A percentile compares a stretch with the other conserved stretches of the same genome.
phyloP scores from a whole-genome alignment of 1,140 invertebrate species.

The Gryllus bimaculatus region DNA sequence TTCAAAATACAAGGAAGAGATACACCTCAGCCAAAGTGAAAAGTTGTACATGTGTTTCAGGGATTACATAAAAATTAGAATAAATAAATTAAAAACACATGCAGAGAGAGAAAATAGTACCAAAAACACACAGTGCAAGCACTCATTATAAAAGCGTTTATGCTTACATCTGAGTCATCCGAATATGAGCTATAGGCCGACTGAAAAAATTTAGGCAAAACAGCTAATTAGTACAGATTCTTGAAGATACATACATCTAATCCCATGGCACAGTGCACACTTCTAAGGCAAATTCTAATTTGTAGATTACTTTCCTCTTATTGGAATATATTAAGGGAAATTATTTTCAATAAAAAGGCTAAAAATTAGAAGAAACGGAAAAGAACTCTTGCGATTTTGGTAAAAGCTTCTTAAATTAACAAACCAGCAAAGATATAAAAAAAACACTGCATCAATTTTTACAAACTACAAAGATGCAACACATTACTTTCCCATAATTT shows the following conservation, averaged over 20 bases:
- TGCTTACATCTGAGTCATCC: slow-evolving; percentile 41
- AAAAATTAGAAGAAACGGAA: too few relatives aligned
- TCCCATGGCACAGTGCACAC: neutral
- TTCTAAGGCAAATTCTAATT: neutral
- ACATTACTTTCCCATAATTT: too few relatives aligned
- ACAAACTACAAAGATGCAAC: too few relatives aligned
- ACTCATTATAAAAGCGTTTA: slow-evolving; percentile 10
- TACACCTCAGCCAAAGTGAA: neutral
- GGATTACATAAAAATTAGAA: too few relatives aligned
- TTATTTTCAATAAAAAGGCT: too few relatives aligned
- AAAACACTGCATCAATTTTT: too few relatives aligned
- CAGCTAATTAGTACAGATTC: neutral
- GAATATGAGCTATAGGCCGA: slow-evolving; percentile 35
- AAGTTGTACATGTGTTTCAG: neutral
- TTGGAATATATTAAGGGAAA: too few relatives aligned
- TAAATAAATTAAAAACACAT: too few relatives aligned
- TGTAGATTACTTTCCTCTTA: too few relatives aligned
- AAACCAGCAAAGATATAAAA: too few relatives aligned
- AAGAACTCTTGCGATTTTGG: too few relatives aligned
- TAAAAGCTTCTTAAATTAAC: too few relatives aligned
- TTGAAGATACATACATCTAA: neutral
- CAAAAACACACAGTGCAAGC: neutral
- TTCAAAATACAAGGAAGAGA: neutral
- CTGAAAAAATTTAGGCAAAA: slow-evolving; percentile 15
- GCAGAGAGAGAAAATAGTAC: neutral